Base-by-base conservation (phyloP, 2,113 vertebrate species). In the Myxocyprinus asiaticus region DNA sequence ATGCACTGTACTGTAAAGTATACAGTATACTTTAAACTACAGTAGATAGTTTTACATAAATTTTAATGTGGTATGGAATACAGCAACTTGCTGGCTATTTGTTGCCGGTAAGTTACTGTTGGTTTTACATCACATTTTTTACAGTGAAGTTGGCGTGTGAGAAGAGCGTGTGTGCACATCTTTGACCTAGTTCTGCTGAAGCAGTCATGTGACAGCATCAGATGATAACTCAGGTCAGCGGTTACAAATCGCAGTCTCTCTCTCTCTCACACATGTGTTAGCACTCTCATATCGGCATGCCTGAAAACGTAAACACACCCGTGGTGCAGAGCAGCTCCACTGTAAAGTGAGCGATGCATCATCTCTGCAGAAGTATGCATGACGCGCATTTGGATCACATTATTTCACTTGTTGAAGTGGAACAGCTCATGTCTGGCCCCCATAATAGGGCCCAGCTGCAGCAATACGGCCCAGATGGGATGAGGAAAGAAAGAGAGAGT, bases 401-500 rank as follows among this genome's bases (percentile, higher is more conserved):
- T 81, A 84, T 85, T 84, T 83, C 81, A 84, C 82, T 75, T 80
- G 80, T 83, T 73, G 80, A 72, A 81, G 81, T 85, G 76, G 71
- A 80, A 81, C 75, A 81, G 78, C 69, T 80, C 76, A 77, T 47
- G 82, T 83, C 84, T 83, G 81, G 76, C 71, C 67, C 76, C 79
- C 12, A 53, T 85, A 85, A 83, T 85, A 79, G 79, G 53, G 47
- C 76, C 84, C 84, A 85, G 81, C 84, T 85, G 84, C 22, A 48
- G 61, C 12, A 11, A 65, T 76, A 65, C 44, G 22, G 22, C 22
- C 22, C 22, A 6, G 75, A 76, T 63, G 11, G 50, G 59, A 22
- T 81, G 59, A 63, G 51, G 59, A 33, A 33, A 42, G 73, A 76
- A 50, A 66, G 74, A 58, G 59, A 71, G 67, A 51, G 65, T 9